Conservation (phyloP, 1,140 invertebrate species). For the Spodoptera litura region DNA sequence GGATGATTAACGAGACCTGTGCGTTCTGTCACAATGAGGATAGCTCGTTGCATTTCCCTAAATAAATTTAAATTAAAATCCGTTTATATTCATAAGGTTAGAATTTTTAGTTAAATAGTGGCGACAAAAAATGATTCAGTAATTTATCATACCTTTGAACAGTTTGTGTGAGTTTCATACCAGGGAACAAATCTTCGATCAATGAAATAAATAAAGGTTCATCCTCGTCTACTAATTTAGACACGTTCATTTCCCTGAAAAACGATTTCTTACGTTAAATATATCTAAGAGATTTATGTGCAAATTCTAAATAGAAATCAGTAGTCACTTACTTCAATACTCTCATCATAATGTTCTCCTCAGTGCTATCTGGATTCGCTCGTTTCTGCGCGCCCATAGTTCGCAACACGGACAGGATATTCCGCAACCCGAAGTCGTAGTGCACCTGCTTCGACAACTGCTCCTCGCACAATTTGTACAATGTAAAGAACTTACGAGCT, state of each 20-base stretch:
- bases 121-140: constrained; percentile 76
- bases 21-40: constrained; percentile 87
- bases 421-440: constrained; percentile 97
- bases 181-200: constrained; percentile 97
- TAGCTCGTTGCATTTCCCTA: constrained; percentile 92
- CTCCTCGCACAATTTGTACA: constrained; percentile 97
- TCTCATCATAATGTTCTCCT: constrained; percentile 96
- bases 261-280: not conserved
- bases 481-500: constrained; percentile 95
- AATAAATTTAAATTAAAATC: not conserved
- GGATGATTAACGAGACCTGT: constrained; percentile 93
- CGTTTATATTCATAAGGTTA: too few relatives aligned
- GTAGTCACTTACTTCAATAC: constrained; percentile 89
- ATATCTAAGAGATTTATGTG: too few relatives aligned
- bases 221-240: constrained; percentile 97
- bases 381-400: constrained; percentile 96
- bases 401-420: constrained; percentile 96
- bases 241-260: constrained; percentile 95
- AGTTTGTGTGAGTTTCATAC: constrained; percentile 89
- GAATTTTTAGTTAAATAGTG: too few relatives aligned
- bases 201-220: constrained; percentile 96
- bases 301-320: not conserved
- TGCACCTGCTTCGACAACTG: constrained; percentile 98
- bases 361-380: constrained; percentile 93
- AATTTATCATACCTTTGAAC: constrained; percentile 66